Evolutionary conservation across 2,888 invertebrate genomes (phyloP), one percentile per base, ranked within the genome.

Genomic region (Xylota sylvarum): DNA sequence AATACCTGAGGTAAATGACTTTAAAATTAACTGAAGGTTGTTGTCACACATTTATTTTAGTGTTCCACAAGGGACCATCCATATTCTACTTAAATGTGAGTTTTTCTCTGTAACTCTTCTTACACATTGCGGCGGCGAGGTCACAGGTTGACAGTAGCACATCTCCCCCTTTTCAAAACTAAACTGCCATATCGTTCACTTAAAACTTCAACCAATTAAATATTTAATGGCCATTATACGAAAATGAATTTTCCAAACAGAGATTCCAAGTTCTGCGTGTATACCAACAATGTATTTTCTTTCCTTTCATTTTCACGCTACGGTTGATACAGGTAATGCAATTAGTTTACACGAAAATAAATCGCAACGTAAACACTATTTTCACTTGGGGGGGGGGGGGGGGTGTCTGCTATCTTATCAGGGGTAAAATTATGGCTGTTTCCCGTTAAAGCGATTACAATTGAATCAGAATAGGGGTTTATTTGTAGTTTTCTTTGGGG

Each of bases 191-290:
- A 56, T 35, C 17, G 43, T 55, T 76, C 40, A 70, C 46, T 76
- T 69, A 64, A 56, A 81, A 76, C 50, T 76, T 70, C 14, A 40
- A 23, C 46, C 69, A 79, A 74, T 79, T 74, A 84, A 79, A 79
- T 84, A 84, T 84, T 84, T 74, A 78, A 73, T 69, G 73, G 55
- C 32, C 67, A 30, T 78, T 78, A 46, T 58, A 55, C 50, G 80
- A 72, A 67, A 67, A 67, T 60, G 27, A 72, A 48, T 69, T 69
- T 69, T 69, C 32, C 52, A 43, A 23, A 32, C 58, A 64, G 62
- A 50, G 69, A 70, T 76, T 70, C 76, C 46, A 64, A 74, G 17
- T 52, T 52, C 55, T 74, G 80, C 84, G 84, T 85, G 84, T 52
- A 52, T 62, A 50, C n/a, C 30, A 27, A 74, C 43, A 76, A 76